phyloP scores from a whole-genome alignment of 2,888 invertebrate genomes.

The Philereme transversata region DNA sequence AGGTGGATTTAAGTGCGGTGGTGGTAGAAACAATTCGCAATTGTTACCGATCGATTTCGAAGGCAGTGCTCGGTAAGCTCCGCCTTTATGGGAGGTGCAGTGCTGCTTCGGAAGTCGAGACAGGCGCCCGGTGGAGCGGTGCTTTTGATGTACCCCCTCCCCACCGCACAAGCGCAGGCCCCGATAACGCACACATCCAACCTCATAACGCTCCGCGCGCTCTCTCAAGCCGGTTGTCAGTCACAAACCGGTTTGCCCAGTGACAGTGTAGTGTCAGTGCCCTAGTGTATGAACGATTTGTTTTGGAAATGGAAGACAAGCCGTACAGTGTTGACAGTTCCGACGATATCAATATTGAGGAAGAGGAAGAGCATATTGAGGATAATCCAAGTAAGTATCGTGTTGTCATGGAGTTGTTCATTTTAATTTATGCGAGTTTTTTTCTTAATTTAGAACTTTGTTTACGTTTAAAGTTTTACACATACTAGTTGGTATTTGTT shows the following conservation, averaged over 20 bases:
- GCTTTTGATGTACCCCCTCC: slow-evolving; percentile 72
- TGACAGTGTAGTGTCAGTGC: slow-evolving; percentile 74
- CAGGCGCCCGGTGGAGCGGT: slow-evolving; percentile 74
- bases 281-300: slow-evolving; percentile 70
- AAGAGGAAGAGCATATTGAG: slow-evolving; percentile 74
- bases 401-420: neutral
- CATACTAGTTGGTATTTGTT: too few relatives aligned
- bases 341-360: slow-evolving; percentile 79
- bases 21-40: slow-evolving; percentile 66
- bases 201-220: slow-evolving; percentile 80
- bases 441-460: slow-evolving; percentile 4
- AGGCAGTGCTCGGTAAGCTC: slow-evolving; percentile 76
- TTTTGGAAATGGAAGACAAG: slow-evolving; percentile 79
- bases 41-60: slow-evolving; percentile 74
- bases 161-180: slow-evolving; percentile 63
- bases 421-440: neutral
- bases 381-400: slow-evolving; percentile 71
- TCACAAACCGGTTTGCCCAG: slow-evolving; percentile 73
- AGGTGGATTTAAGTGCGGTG: slow-evolving; percentile 43
- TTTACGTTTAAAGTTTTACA: too few relatives aligned
- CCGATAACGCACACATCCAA: slow-evolving; percentile 78
- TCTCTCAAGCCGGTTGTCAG: slow-evolving; percentile 80
- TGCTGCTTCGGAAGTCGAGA: slow-evolving; percentile 79
- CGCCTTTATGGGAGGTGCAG: slow-evolving; percentile 77
- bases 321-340: slow-evolving; percentile 81